phyloP scores from a whole-genome alignment of 1,140 invertebrate genomes.

The silkworm (Bombyx mori) region ASM3026992v2 NC_085115.1:9669001-9669500 shows the following conservation, averaged over 20 bases:
- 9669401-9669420: conserved; percentile 30
- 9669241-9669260: too few species aligned
- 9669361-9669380: conserved; percentile 34
- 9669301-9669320: too few species aligned
- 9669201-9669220: too few species aligned
- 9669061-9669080: conserved; percentile 72
- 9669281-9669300: too few species aligned
- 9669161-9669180: neutral
- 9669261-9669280: too few species aligned
- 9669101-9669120: conserved; percentile 69
- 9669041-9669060: conserved; percentile 73
- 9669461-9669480: conserved; percentile 8
- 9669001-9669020: conserved; percentile 69
- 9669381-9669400: conserved; percentile 32
- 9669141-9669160: conserved; percentile 33
- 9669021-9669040: conserved; percentile 73
- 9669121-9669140: conserved; percentile 68
- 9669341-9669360: conserved; percentile 16
- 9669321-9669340: neutral
- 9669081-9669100: conserved; percentile 72
- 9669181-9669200: too few species aligned
- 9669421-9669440: conserved; percentile 58
- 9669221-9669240: too few species aligned
- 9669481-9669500: conserved; percentile 26
- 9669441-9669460: conserved; percentile 23